Conservation (phyloP, 2,797 vertebrate species). For the Poeciliopsis gracilis region DNA sequence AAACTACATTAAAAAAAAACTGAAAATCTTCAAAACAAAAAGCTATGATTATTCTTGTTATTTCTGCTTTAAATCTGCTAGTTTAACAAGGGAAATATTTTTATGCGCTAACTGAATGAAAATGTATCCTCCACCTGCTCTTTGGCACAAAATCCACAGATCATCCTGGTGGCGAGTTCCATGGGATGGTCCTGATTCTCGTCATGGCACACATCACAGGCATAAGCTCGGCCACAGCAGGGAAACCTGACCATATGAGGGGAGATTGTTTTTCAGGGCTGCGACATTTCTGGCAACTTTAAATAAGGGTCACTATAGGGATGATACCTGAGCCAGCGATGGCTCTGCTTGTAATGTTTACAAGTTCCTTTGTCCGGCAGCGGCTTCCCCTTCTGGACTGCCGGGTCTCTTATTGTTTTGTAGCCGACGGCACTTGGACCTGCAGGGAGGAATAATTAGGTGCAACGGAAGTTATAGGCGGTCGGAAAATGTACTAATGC, state of each 20-base stretch:
- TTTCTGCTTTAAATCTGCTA: background rate
- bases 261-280: background rate
- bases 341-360: conserved; percentile 85
- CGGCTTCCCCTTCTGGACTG: conserved; percentile 84
- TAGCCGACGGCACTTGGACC: conserved; percentile 46
- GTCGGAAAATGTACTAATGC: background rate
- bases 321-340: conserved; percentile 85
- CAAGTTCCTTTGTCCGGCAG: conserved; percentile 84
- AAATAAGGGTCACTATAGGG: background rate
- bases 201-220: conserved; percentile 85
- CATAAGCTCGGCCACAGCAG: conserved; percentile 85
- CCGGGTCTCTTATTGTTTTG: conserved; percentile 75
- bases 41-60: background rate
- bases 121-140: conserved; percentile 78
- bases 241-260: conserved; percentile 76
- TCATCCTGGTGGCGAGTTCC: conserved; percentile 86
- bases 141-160: conserved; percentile 86
- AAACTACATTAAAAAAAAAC: background rate
- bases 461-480: background rate
- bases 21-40: background rate
- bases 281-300: background rate
- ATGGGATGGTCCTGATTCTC: conserved; percentile 84
- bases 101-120: background rate
- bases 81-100: background rate
- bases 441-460: conserved; percentile 29